Base-by-base conservation (phyloP, 2,888 invertebrate genomes). In the Hemithea aestivaria region DNA sequence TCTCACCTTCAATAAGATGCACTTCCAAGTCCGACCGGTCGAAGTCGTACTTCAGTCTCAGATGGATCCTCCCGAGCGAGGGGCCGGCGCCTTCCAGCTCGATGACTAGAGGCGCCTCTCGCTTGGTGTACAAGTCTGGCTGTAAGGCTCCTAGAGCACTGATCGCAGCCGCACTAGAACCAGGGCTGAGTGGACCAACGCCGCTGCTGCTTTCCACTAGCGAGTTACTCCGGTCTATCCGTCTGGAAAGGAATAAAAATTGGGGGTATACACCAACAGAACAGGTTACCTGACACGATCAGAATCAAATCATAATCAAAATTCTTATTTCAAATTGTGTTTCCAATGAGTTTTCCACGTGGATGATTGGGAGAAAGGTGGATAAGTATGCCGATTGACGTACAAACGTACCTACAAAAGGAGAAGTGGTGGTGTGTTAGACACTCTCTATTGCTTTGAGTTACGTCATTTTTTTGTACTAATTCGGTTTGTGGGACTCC, bases 21-120 rank as follows among this genome's bases (percentile, higher is more conserved):
- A 96, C 93, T 52, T 95, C 93, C 53, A 97, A 88, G 74, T 97
- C 96, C 8, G 96, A 96, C 49, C 94, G 90, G 72, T 96, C 94
- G 65, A 96, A 96, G 80, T 96, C 96, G 66, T 96, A 97, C 62
- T 93, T 95, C 38, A 96, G 87, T 35, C 95, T 89, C 55, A 96
- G 89, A 67, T 96, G 96, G 48, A 97, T 89, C 44, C 95, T 89
- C 21, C 96, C 96, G 27, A 95, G 89, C 22, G 90, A 91, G 2
- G 92, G 92, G 5, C 93, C 93, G 36, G 88, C 87, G 21, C 85
- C 88, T 40, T 88, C 87, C 48, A 89, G 70, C 36, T 91, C 91
- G 58, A 94, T 88, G 66, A 95, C 91, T 27, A 96, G 79, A 0
- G 95, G 94, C 1, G 93, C 93, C 64, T 95, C 94, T 40, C 92